A percentile compares a stretch with the other conserved stretches of the same genome.
phyloP scores from a whole-genome alignment of 2,888 invertebrate genomes.

The Amiota mariae region DNA sequence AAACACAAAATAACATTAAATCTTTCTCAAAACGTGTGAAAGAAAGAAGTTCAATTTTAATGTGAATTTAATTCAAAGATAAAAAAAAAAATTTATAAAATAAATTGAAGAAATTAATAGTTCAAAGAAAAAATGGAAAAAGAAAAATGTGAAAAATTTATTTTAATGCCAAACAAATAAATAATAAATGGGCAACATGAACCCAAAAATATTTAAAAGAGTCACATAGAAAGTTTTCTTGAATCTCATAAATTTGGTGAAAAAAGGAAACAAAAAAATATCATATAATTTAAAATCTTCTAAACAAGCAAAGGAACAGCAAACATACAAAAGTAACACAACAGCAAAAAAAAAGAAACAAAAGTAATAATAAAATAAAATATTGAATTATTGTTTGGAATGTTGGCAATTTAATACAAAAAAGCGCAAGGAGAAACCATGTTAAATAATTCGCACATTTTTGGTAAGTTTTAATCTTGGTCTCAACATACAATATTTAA shows the following conservation, averaged over 20 bases:
- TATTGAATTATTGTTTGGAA: constrained; percentile 28
- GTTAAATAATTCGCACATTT: constrained; percentile 51
- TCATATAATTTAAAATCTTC: not conserved
- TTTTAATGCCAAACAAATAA: not conserved
- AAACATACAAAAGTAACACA: not conserved
- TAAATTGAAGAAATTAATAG: not conserved
- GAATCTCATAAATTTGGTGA: too few species aligned
- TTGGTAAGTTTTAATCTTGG: constrained; percentile 50
- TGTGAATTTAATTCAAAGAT: not conserved
- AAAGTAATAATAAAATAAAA: constrained; percentile 14
- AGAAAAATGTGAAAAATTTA: not conserved
- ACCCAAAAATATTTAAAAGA: not conserved
- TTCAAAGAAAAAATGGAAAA: constrained; percentile 13
- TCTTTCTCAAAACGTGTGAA: not conserved
- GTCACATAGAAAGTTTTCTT: too few species aligned
- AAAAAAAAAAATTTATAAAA: not conserved
- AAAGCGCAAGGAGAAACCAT: constrained; percentile 44
- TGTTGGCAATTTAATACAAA: constrained; percentile 10
- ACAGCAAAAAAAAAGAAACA: constrained; percentile 4
- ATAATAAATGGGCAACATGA: not conserved
- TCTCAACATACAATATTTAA: too few species aligned
- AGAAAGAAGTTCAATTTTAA: not conserved
- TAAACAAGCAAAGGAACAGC: not conserved
- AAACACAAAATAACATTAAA: not conserved
- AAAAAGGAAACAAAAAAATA: not conserved